Base-by-base conservation (phyloP, 37 sponge, comb jelly and placozoan genomes). In the Beroe forskalii region DNA sequence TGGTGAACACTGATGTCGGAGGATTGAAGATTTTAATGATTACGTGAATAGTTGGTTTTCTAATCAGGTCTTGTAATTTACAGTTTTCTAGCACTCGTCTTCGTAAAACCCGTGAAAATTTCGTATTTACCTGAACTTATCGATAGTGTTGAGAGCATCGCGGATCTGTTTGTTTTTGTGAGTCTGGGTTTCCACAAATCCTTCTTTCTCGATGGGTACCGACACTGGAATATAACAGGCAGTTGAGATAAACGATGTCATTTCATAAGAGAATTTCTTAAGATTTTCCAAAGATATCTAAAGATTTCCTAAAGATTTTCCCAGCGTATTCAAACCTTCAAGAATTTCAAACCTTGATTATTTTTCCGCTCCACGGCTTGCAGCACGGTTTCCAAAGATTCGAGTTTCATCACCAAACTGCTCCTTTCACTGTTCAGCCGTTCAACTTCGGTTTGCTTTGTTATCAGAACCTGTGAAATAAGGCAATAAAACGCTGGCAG, bases 391-490 rank as follows among this genome's bases (percentile, higher is more conserved):
- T 80, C 86, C n/a, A 80, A 24, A 42, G 30, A 8, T 66, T 95
- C 93, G 89, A 96, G 90, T 89, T 94, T 95, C 3, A 95, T 42
- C 0, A 92, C 64, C 27, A 95, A 90, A 3, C 94, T 91, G 75
- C 89, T 90, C 64, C 64, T 92, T 90, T 96, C 97, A 32, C 94
- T 38, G 66, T 48, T 94, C 36, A 96, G 89, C 22, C 93, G 67
- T 90, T 96, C 97, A 72, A 95, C 91, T n/a, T 91, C 64, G 1
- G 95, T 94, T 91, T 96, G 97, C 90, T 95, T 95, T 41, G 90
- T 41, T 9, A 96, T 93, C 63, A 96, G 76, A 43, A 92, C 95
- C 90, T 96, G 72, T 32, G 17, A n/a, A n/a, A n/a, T n/a, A n/a
- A n/a, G n/a, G n/a, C n/a, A n/a, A n/a, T n/a, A n/a, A n/a, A n/a